phyloP scores from a whole-genome alignment of 2,797 vertebrate species.

The Cyclopterus lumpus region DNA sequence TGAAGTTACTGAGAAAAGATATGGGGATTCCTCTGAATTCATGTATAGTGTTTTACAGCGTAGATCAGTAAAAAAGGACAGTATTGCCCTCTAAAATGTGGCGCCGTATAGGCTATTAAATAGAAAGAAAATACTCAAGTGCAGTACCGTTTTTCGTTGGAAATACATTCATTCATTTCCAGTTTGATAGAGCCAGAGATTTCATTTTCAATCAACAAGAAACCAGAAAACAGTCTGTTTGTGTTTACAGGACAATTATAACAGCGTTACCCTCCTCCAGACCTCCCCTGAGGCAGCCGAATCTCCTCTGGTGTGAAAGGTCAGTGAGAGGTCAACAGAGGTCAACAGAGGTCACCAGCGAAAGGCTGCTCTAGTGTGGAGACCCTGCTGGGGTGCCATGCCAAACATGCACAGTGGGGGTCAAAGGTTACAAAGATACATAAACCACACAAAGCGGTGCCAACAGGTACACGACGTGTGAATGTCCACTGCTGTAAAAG shows the following conservation, averaged over 20 bases:
- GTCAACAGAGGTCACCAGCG: constrained; percentile 63
- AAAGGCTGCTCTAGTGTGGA: constrained; percentile 39
- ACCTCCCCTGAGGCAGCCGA: constrained; percentile 58
- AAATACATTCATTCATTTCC: constrained; percentile 16
- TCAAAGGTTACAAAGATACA: constrained; percentile 73
- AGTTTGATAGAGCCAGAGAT: constrained; percentile 4
- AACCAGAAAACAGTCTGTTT: constrained; percentile 29
- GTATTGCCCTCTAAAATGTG: neutral
- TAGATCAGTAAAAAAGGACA: constrained; percentile 1
- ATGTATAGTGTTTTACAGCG: neutral
- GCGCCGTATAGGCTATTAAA: neutral
- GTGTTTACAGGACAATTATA: constrained; percentile 54
- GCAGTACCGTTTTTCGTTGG: neutral
- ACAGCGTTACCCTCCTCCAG: constrained; percentile 57
- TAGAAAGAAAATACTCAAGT: neutral
- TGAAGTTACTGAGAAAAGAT: neutral
- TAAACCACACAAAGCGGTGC: constrained; percentile 72
- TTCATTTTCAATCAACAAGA: constrained; percentile 10
- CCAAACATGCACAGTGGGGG: constrained; percentile 38
- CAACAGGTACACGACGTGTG: constrained; percentile 75
- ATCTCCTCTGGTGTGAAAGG: constrained; percentile 62
- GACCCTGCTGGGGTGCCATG: constrained; percentile 40
- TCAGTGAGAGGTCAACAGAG: constrained; percentile 52
- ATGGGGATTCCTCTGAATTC: neutral
- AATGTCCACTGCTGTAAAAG: constrained; percentile 61